These are phyloP conservation scores for Xylota segnis DNA, from an alignment of 2,888 invertebrate species.

Conservation along the genomic window DNA sequence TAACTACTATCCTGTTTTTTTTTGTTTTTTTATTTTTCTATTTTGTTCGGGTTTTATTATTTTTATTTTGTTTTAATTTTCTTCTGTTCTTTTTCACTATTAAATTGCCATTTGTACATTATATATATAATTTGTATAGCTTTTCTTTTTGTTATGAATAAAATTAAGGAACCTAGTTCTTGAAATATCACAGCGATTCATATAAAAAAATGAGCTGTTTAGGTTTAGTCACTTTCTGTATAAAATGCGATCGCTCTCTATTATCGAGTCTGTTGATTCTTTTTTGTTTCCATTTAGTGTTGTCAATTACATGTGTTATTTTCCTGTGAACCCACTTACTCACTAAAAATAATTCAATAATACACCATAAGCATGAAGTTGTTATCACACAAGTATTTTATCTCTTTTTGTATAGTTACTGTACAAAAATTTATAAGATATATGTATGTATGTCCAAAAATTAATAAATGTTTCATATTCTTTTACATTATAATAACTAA, in stretches of 20 bases:
- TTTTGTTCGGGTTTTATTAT: slow-evolving; percentile 1
- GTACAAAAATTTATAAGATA: no score
- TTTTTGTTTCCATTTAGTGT: not conserved
- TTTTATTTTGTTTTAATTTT: not conserved
- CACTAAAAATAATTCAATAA: not conserved
- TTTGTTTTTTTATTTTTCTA: slow-evolving; percentile 3
- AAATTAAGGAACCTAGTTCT: not conserved
- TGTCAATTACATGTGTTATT: not conserved
- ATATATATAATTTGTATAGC: not conserved
- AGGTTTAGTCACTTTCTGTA: not conserved
- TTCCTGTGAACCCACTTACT: not conserved
- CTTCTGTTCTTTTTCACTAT: not conserved
- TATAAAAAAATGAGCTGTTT: slow-evolving; percentile 6
- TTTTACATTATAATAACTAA: no score
- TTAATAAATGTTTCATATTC: no score
- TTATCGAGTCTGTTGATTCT: not conserved
- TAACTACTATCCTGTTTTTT: slow-evolving; percentile 7
- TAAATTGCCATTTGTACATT: slow-evolving; percentile 9
- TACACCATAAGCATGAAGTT: not conserved
- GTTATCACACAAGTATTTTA: not conserved
- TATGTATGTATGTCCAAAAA: no score
- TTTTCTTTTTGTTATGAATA: not conserved
- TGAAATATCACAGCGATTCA: not conserved
- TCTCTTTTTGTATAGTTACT: no score
- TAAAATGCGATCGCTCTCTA: not conserved